Evolutionary conservation across 2,113 vertebrate species (phyloP).

Genomic region (Trematocara zebra): DNA sequence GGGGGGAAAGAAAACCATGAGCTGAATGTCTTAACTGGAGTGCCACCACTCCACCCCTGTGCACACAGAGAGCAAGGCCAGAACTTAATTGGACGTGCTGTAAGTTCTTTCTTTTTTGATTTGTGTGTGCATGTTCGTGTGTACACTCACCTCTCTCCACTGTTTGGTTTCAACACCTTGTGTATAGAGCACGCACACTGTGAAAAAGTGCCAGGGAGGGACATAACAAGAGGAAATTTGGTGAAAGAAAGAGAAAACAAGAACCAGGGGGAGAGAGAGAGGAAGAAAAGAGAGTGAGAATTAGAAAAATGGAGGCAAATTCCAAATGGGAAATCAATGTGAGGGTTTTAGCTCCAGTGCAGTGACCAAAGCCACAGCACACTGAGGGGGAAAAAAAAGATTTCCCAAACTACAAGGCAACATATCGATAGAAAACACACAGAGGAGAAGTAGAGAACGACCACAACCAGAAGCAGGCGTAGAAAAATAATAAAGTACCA

Average conservation of each 20-base stretch:
- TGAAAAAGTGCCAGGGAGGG: constrained; percentile 5
- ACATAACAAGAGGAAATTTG: background rate
- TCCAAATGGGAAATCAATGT: constrained; percentile 27
- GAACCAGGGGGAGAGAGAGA: background rate
- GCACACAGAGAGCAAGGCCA: background rate
- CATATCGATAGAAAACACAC: background rate
- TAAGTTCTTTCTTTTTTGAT: background rate
- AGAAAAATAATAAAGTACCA: background rate
- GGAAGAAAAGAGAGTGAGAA: background rate
- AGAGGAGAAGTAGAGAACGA: background rate
- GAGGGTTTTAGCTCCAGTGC: constrained; percentile 10
- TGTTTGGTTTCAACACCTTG: constrained; percentile 89
- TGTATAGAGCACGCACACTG: constrained; percentile 91
- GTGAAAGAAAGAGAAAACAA: background rate
- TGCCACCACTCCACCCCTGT: background rate
- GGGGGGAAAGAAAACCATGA: background rate
- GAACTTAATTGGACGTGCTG: background rate
- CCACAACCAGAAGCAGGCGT: background rate
- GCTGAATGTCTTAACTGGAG: background rate
- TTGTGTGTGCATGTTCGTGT: background rate
- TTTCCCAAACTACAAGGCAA: constrained; percentile 5
- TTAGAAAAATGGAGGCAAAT: background rate
- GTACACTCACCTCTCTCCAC: constrained; percentile 84
- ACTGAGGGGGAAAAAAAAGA: background rate
- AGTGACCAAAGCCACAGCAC: background rate